Evolutionary conservation across 2,888 invertebrate species (phyloP), one percentile per base, ranked within the genome.

Genomic region (Schizaphis graminum): DNA sequence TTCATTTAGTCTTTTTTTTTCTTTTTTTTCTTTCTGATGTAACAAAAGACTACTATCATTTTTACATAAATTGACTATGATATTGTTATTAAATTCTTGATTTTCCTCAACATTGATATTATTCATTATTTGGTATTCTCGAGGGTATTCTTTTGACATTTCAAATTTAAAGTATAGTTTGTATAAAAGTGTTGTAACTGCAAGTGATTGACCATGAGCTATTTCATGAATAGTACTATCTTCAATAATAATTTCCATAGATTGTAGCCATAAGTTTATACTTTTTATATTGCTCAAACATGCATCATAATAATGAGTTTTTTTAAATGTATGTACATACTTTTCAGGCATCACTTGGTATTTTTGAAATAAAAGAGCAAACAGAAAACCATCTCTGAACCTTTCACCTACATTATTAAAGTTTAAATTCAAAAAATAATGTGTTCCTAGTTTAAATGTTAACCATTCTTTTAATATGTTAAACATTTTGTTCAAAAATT

Each of bases 251-350:
- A 92, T 92, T 26, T 49, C 67, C 41, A 92, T 53, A 21, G 67
- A 61, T 35, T 92, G 49, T 5, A 92, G 87, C 92, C 92, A 92
- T 49, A 92, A 24, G 21, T 61, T 87, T 53, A 92, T 41, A 26
- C 26, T 92, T 92, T 92, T 86, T 35, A 92, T 87, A 87, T 92
- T 92, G 11, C 21, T 92, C 35, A 92, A 67, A 92, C 92, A 92
- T 35, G 47, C 16, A 49, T 87, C 47, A 87, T 53, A 67, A 8
- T n/a, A 8, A 88, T 92, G 61, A 26, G 44, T 41, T 67, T 92
- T 87, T 67, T 88, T 88, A 47, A 92, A 92, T 26, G 13, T 7
- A 87, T 28, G 41, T 28, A 35, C 16, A 41, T 88, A 88, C 28
- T 16, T 49, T 49, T 47, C 61, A 24, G 92, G 92, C 49, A 92